Conservation (phyloP, 2,113 vertebrate genomes). For the Ahaetulla prasina region DNA sequence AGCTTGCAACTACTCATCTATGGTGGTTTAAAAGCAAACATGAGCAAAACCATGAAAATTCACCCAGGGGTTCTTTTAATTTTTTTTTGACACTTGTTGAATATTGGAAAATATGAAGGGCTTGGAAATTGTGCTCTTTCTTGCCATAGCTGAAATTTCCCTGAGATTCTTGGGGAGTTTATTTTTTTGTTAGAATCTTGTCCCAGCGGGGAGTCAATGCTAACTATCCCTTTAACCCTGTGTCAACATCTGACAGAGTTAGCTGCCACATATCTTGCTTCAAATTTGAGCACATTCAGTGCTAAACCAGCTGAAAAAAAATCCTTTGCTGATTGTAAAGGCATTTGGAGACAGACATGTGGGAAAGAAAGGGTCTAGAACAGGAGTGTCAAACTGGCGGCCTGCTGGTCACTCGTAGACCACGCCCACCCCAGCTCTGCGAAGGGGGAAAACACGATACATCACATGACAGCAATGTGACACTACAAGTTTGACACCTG, state of each 20-base stretch:
- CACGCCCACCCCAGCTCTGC: too few species aligned
- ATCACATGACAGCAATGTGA: too few species aligned
- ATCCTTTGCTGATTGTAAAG: background rate
- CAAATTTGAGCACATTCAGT: background rate
- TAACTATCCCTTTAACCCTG: background rate
- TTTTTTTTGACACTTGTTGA: background rate
- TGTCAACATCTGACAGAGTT: background rate
- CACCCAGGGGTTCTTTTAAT: background rate
- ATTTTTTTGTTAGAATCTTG: background rate
- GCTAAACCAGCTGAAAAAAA: background rate
- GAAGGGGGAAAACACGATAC: too few species aligned
- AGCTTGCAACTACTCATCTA: background rate
- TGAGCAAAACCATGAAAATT: background rate
- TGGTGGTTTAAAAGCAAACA: background rate
- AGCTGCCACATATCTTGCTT: background rate
- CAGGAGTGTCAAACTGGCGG: too few species aligned
- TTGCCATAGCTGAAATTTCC: background rate
- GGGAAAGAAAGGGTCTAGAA: background rate
- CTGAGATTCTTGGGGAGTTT: background rate
- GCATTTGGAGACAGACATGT: background rate
- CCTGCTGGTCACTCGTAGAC: too few species aligned
- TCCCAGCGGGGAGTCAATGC: background rate
- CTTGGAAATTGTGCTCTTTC: background rate
- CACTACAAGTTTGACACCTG: too few species aligned
- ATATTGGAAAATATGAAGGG: background rate